Base-by-base conservation (phyloP, 2,888 invertebrate genomes). In the Melanostoma scalare region DNA sequence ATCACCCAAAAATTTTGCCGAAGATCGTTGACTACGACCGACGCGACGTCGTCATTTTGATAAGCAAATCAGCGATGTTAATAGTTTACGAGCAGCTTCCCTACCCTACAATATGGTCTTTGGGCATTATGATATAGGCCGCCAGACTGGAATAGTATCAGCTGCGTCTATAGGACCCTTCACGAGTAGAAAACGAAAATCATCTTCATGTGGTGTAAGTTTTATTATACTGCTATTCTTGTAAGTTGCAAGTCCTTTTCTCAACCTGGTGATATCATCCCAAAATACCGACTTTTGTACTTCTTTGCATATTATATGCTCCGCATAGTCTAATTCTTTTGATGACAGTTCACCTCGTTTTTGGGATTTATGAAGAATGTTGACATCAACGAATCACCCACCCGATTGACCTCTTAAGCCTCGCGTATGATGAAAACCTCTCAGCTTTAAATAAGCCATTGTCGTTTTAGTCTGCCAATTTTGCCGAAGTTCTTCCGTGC, bases 11-110 rank as follows among this genome's bases (percentile, higher is more conserved):
- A 80, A 38, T 46, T 36, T 40, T 68, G 61, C 6, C 50, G 42
- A 6, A 85, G 44, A 31, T 84, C 84, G 31, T 75, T 84, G 6
- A 72, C 56, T n/a, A 76, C 69, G 4, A 61, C 69, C 35, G n/a
- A n/a, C n/a, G n/a, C n/a, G n/a, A n/a, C n/a, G n/a, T 84, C 72
- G n/a, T 72, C 60, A 31, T 78, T 63, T 31, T 65, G 73, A 30
- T 85, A 78, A 40, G 65, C 65, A 3, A 71, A 69, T 6, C 53
- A 50, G 6, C 56, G 65, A 33, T 84, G 84, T 20, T 67, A 84
- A 48, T 79, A 38, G 38, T 69, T 8, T 9, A 69, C 52, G 8
- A 85, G 6, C 3, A 67, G 36, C 31, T 67, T 46, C 5, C 72
- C 71, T 10, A 80, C 31, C n/a, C n/a, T n/a, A n/a, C n/a, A 10